Conservation (phyloP, 2,888 invertebrate genomes). For the Bombyx huttoni region DNA sequence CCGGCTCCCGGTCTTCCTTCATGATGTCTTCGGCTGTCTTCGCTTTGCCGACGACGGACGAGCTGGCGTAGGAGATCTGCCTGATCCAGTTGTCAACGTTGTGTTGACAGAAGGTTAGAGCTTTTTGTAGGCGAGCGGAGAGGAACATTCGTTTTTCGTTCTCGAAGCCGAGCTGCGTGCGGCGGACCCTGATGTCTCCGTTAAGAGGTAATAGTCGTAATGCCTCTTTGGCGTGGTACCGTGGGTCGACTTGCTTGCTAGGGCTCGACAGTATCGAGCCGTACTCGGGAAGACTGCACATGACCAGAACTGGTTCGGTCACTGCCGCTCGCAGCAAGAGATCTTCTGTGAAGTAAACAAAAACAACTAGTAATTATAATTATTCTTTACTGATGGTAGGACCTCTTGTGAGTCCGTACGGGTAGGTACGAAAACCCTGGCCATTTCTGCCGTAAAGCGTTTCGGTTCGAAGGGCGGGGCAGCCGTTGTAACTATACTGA, state of each 20-base stretch:
- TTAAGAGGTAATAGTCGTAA: conserved; percentile 64
- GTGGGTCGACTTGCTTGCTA: conserved; percentile 67
- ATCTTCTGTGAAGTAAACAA: conserved; percentile 41
- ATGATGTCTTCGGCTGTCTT: conserved; percentile 69
- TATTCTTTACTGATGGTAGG: background rate
- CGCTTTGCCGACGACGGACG: conserved; percentile 45
- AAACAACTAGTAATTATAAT: background rate
- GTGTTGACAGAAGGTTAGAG: conserved; percentile 76
- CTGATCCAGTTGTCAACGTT: conserved; percentile 76
- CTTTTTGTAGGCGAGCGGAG: conserved; percentile 75
- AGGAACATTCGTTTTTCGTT: conserved; percentile 76
- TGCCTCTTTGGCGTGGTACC: conserved; percentile 67
- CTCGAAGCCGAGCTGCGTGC: conserved; percentile 75
- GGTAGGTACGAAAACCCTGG: no score
- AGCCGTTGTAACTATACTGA: no score
- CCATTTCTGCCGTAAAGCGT: no score
- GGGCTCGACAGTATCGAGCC: conserved; percentile 56
- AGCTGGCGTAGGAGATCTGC: conserved; percentile 70
- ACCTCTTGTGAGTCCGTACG: no score
- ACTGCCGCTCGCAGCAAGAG: conserved; percentile 75
- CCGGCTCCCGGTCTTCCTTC: conserved; percentile 65
- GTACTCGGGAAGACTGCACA: conserved; percentile 74
- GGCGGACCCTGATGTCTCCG: conserved; percentile 47
- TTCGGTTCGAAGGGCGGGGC: no score
- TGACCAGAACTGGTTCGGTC: conserved; percentile 76